Conservation (phyloP, 2,888 invertebrate species). For the Drosophila merina region DNA sequence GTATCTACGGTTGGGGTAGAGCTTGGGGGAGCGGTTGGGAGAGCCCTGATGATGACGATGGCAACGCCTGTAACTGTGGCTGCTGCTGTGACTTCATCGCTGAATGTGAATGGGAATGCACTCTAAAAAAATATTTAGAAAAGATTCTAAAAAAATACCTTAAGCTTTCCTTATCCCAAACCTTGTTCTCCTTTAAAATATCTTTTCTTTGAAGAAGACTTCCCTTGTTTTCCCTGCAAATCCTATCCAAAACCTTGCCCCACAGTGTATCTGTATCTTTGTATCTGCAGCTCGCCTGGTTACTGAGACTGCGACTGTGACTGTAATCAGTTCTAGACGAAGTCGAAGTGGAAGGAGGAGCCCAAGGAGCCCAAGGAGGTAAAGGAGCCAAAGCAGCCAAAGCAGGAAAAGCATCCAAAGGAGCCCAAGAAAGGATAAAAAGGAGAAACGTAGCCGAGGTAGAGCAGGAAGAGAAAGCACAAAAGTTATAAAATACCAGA, state of each 20-base stretch:
- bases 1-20: slow-evolving; percentile 5
- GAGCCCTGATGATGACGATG: slow-evolving; percentile 53
- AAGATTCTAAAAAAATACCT: no score
- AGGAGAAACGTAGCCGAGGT: slow-evolving; percentile 25
- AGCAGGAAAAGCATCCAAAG: slow-evolving; percentile 17
- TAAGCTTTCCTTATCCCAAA: no score
- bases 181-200: no score
- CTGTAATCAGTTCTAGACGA: slow-evolving; percentile 56
- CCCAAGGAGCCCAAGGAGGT: slow-evolving; percentile 3
- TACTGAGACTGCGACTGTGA: slow-evolving; percentile 30
- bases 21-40: slow-evolving; percentile 1
- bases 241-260: no score
- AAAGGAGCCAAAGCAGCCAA: slow-evolving; percentile 12
- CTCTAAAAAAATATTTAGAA: no score
- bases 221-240: no score
- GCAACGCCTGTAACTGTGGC: slow-evolving; percentile 43
- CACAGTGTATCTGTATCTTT: slow-evolving; percentile 6
- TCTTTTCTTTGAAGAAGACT: no score
- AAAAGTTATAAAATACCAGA: slow-evolving; percentile 78
- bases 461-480: slow-evolving; percentile 48
- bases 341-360: background rate
- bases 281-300: background rate
- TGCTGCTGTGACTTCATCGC: slow-evolving; percentile 24
- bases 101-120: slow-evolving; percentile 1
- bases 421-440: slow-evolving; percentile 4